Evolutionary conservation across 1,140 invertebrate genomes (phyloP), one percentile per base, ranked within the genome.

Genomic region (Caenorhabditis inopinata): DNA sequence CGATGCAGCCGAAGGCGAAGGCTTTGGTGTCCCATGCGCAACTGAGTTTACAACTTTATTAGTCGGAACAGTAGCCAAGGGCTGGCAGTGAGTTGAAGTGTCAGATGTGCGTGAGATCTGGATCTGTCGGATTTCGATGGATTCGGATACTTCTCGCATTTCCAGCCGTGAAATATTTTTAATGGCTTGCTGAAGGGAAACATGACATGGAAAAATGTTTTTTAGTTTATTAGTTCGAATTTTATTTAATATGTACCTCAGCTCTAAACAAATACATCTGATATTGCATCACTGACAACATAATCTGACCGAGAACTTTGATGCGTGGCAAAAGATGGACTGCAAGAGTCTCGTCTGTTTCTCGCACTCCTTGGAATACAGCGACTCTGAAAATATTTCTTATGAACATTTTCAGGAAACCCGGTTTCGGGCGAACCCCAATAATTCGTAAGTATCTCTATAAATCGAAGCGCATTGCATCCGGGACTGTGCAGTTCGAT

Each of bases 321-420:
- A 68, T 32, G 38, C 58, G 58, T 68, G 58, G 58, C 58, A 68
- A 38, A 7, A 68, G n/a, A 18, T 68, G 58, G 16, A 27, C 58
- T 4, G 32, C 58, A 7, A 68, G 12, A 18, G 32, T 7, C 7
- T 68, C 58, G 7, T 68, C 58, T 14, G 29, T 38, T 1, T 35
- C 58, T 2, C 32, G 29, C 16, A 68, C 16, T n/a, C n/a, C 16
- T 68, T 68, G 58, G 16, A 68, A 68, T 18, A 38, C 58, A n/a
- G 32, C 58, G 16, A 68, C 32, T 35, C 58, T 68, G 58, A 42
- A 42, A 42, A 7, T 42, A 42, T 42, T 42, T 14, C 5, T 42
- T 14, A 42, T n/a, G n/a, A n/a, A n/a, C n/a, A 42, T 42, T 42
- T 42, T 42, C 14, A 42, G 14, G 14, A 42, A 42, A 42, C 14